Conservation (phyloP, 2,113 vertebrate species). For the Enhydra lutris region DNA sequence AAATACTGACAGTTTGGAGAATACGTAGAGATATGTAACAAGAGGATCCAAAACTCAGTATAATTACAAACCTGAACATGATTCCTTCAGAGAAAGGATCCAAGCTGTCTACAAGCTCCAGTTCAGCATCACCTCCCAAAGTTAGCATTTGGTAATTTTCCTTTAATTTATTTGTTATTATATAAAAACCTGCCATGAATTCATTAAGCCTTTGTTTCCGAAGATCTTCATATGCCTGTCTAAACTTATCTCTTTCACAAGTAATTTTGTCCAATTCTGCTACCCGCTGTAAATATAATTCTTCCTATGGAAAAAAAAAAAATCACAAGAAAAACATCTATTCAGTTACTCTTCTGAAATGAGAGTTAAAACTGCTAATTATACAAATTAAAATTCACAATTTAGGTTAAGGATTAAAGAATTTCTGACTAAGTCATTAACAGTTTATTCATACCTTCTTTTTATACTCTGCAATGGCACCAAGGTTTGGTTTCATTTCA, state of each 20-base stretch:
- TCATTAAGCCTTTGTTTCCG: slow-evolving; percentile 95
- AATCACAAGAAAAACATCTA: slow-evolving; percentile 9
- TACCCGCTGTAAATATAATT: slow-evolving; percentile 94
- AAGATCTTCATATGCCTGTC: slow-evolving; percentile 90
- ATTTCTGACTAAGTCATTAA: neutral
- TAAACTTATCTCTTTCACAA: slow-evolving; percentile 89
- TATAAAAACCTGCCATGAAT: slow-evolving; percentile 97
- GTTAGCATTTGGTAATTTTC: slow-evolving; percentile 99
- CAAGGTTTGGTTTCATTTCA: slow-evolving; percentile 93
- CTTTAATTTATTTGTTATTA: slow-evolving; percentile 97
- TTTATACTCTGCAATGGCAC: slow-evolving; percentile 91
- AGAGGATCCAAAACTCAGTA: neutral
- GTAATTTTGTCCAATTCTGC: slow-evolving; percentile 94
- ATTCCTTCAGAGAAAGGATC: slow-evolving; percentile 99
- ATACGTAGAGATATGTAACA: neutral
- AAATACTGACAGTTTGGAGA: neutral
- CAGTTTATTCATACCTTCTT: slow-evolving; percentile 86
- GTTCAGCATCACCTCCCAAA: slow-evolving; percentile 94
- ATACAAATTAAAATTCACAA: neutral
- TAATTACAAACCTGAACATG: slow-evolving; percentile 90
- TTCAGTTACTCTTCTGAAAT: slow-evolving; percentile 26
- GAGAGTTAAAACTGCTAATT: neutral
- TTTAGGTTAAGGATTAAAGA: neutral
- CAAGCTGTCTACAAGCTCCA: slow-evolving; percentile 97
- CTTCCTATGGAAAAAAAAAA: slow-evolving; percentile 86